Conservation (phyloP, 2,888 invertebrate genomes). For the Drosophila subsilvestris region DNA sequence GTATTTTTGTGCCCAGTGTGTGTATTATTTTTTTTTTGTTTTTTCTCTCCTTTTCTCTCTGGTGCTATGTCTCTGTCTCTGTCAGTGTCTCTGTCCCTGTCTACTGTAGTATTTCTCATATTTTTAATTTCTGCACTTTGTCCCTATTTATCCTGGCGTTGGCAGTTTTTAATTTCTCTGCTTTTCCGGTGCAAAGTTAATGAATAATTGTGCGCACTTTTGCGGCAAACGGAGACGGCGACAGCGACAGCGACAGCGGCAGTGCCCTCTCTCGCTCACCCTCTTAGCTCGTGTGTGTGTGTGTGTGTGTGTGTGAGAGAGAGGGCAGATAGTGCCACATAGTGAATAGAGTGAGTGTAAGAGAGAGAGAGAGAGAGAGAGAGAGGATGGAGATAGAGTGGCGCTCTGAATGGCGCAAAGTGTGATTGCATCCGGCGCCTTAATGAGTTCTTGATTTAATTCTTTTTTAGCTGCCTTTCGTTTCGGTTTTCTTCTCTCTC, state of each 20-base stretch:
- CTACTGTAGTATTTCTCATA: constrained; percentile 73
- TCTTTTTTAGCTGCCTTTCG: constrained; percentile 77
- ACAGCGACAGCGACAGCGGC: constrained; percentile 60
- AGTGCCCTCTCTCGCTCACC: neutral
- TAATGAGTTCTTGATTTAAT: constrained; percentile 83
- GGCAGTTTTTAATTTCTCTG: constrained; percentile 82
- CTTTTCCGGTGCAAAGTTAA: constrained; percentile 83
- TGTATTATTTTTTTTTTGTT: constrained; percentile 7
- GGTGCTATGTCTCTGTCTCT: constrained; percentile 24
- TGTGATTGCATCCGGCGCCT: constrained; percentile 83
- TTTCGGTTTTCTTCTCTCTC: constrained; percentile 64
- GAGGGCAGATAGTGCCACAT: neutral
- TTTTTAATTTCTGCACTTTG: constrained; percentile 81
- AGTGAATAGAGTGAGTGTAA: neutral
- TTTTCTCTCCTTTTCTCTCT: constrained; percentile 4
- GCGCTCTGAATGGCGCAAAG: constrained; percentile 80
- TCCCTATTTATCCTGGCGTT: constrained; percentile 81
- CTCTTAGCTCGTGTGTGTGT: constrained; percentile 30
- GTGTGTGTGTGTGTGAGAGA: constrained; percentile 24
- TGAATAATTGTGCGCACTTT: constrained; percentile 83
- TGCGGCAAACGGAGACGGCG: constrained; percentile 70
- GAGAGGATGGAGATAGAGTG: constrained; percentile 44
- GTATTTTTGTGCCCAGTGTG: constrained; percentile 9
- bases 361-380: neutral
- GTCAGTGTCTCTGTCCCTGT: constrained; percentile 22